Percentiles rank a stretch among this genome's conserved stretches.
Evolutionary conservation across 2,797 vertebrate genomes (phyloP).

Genomic region (Avahi laniger): DNA sequence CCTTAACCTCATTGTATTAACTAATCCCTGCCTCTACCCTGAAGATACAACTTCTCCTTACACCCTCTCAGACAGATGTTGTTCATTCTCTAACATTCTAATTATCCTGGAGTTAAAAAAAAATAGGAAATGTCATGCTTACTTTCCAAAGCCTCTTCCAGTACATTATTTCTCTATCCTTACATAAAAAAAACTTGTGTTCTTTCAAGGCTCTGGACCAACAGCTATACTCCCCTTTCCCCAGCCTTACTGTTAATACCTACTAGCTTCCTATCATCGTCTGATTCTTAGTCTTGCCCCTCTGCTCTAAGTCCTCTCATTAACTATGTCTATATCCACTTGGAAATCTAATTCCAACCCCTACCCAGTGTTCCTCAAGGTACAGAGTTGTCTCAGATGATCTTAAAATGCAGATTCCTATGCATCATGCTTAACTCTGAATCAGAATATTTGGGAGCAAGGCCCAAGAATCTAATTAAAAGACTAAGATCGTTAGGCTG

Average conservation of each 20-base stretch:
- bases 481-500: not conserved
- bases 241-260: not conserved
- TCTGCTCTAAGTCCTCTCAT: not conserved
- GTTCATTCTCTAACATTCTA: not conserved
- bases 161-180: not conserved
- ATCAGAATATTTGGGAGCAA: not conserved
- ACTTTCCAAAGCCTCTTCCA: not conserved
- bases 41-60: not conserved
- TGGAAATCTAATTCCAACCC: not conserved
- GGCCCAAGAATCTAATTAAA: slow-evolving; percentile 19
- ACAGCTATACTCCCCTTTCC: not conserved
- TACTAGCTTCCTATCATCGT: not conserved
- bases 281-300: not conserved
- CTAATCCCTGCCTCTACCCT: not conserved
- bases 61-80: not conserved
- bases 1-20: not conserved
- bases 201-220: not conserved
- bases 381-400: not conserved
- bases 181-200: not conserved
- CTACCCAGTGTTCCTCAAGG: not conserved
- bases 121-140: not conserved
- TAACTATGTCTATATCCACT: not conserved
- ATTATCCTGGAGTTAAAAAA: not conserved
- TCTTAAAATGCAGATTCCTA: slow-evolving; percentile 4
- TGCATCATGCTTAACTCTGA: not conserved